These are phyloP conservation scores for Eupithecia vulgata DNA, from an alignment of 2,888 invertebrate genomes.

Conservation along the genomic window DNA sequence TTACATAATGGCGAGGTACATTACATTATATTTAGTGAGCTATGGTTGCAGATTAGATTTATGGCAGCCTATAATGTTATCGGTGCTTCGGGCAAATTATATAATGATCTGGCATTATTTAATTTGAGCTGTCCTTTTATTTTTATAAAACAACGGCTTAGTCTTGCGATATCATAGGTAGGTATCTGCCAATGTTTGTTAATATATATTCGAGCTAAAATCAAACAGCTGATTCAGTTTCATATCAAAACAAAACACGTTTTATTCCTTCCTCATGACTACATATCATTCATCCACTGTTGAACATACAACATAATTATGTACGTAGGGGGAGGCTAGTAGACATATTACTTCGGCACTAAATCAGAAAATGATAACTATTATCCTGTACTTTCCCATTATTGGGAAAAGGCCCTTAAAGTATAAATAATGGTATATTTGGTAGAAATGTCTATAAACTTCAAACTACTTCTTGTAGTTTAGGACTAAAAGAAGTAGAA, in stretches of 20 bases:
- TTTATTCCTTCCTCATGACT: background rate
- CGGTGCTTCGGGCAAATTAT: slow-evolving; percentile 4
- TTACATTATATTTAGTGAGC: background rate
- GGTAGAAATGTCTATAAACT: background rate
- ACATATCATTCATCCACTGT: no score
- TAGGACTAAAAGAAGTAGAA: background rate
- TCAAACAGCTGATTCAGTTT: background rate
- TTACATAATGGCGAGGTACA: slow-evolving; percentile 29
- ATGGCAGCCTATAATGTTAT: background rate
- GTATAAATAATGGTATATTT: background rate
- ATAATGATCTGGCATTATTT: slow-evolving; percentile 1
- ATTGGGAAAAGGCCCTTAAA: background rate
- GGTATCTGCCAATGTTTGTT: background rate
- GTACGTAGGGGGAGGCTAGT: no score
- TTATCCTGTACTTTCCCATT: background rate
- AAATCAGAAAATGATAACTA: no score
- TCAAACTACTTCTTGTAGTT: background rate
- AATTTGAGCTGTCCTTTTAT: background rate
- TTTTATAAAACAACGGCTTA: background rate
- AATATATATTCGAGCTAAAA: background rate
- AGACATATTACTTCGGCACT: no score
- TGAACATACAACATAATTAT: no score
- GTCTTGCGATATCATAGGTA: background rate
- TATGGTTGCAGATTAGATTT: slow-evolving; percentile 5
- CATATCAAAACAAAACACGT: background rate